Conservation (phyloP, 2,888 invertebrate genomes). For the Scaptomyza polygonia region DNA sequence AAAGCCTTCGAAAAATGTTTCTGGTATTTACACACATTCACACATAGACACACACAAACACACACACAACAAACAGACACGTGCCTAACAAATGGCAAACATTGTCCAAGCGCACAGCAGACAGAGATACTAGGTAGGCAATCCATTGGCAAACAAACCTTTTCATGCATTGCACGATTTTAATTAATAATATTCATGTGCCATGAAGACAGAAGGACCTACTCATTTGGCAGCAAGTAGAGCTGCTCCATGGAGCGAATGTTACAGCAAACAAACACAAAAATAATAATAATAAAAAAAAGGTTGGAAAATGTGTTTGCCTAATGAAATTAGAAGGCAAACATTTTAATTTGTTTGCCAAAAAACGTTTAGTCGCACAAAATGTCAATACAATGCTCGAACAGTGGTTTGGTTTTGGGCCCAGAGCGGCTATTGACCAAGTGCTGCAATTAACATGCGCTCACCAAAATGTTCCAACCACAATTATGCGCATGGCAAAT, state of each 20-base stretch:
- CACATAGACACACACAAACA: background rate
- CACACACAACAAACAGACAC: constrained; percentile 20
- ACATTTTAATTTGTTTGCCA: constrained; percentile 39
- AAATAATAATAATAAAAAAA: background rate
- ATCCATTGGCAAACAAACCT: constrained; percentile 58
- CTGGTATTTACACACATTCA: constrained; percentile 29
- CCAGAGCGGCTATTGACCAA: background rate
- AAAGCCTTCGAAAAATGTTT: constrained; percentile 22
- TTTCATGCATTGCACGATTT: constrained; percentile 79
- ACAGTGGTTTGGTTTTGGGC: background rate
- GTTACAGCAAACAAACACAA: constrained; percentile 22
- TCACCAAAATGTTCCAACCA: constrained; percentile 51
- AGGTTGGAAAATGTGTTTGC: constrained; percentile 50
- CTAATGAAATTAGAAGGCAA: constrained; percentile 65
- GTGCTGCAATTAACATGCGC: constrained; percentile 57
- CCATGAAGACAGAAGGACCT: constrained; percentile 4
- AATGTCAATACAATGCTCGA: constrained; percentile 38
- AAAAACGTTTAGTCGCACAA: constrained; percentile 45
- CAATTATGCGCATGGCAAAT: constrained; percentile 62
- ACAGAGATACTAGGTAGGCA: constrained; percentile 36
- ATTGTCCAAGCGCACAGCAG: constrained; percentile 57
- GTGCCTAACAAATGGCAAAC: constrained; percentile 73
- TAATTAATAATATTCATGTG: constrained; percentile 78
- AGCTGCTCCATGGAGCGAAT: constrained; percentile 16
- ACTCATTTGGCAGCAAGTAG: constrained; percentile 21